These are phyloP conservation scores for Acromyrmex echinatior DNA, from an alignment of 1,140 invertebrate genomes.

Conservation along the genomic window DNA sequence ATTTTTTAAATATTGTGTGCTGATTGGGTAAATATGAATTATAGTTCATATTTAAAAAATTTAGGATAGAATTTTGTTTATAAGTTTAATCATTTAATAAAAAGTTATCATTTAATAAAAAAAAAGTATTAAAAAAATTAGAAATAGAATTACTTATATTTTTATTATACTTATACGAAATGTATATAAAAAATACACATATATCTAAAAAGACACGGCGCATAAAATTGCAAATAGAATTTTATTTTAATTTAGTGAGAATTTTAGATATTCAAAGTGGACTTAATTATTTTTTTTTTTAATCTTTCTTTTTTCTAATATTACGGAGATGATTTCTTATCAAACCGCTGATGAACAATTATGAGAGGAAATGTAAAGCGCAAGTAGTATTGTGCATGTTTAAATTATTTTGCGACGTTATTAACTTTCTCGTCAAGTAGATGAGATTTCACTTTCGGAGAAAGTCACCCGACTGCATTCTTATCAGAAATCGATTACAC, in stretches of 20 bases:
- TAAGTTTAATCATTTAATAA: background rate
- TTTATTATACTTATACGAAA: background rate
- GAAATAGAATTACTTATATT: background rate
- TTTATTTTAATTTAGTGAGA: background rate
- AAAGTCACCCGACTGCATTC: slow-evolving; percentile 74
- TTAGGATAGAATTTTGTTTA: slow-evolving; percentile 4
- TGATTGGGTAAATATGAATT: background rate
- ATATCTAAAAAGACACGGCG: no score
- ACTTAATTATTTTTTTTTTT: background rate
- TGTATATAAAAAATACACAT: background rate
- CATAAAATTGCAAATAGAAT: background rate
- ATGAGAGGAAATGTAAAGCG: background rate
- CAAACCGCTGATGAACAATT: background rate
- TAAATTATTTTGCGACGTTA: slow-evolving; percentile 51
- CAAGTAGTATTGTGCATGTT: background rate
- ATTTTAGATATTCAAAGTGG: background rate
- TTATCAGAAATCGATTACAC: slow-evolving; percentile 38
- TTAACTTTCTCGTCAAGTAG: slow-evolving; percentile 71
- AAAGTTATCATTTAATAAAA: background rate
- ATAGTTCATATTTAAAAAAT: background rate
- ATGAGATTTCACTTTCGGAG: slow-evolving; percentile 79
- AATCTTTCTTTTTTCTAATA: background rate
- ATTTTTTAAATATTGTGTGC: no score
- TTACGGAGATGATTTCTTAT: background rate
- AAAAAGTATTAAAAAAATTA: background rate